Conservation (phyloP, 2,888 invertebrate genomes). For the Asteroscopus sphinx region DNA sequence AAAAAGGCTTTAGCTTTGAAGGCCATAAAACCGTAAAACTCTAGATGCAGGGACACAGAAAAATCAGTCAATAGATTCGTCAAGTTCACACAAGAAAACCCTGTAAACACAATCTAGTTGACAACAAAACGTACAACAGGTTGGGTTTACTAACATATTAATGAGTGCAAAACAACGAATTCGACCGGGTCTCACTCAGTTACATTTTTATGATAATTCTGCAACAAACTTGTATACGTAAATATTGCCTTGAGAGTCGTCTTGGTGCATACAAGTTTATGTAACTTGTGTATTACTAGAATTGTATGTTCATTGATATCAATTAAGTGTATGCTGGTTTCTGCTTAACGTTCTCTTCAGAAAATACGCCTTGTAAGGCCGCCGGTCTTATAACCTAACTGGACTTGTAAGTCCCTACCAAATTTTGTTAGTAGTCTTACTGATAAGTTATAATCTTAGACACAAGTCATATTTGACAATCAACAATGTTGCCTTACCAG, state of each 20-base stretch:
- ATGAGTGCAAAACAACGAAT: conserved; percentile 41
- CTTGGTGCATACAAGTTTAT: conserved; percentile 18
- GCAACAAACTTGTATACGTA: conserved; percentile 40
- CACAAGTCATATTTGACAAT: too few species aligned
- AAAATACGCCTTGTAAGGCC: not conserved
- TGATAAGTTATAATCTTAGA: too few species aligned
- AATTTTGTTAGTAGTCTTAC: too few species aligned
- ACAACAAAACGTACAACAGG: conserved; percentile 17
- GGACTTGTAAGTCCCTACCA: too few species aligned
- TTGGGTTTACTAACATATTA: conserved; percentile 31
- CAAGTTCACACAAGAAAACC: conserved; percentile 9
- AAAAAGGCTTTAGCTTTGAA: too few species aligned
- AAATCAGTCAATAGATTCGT: too few species aligned
- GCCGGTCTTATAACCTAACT: too few species aligned
- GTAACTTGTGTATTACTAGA: conserved; percentile 9
- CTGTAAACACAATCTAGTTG: conserved; percentile 6
- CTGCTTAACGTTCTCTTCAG: not conserved
- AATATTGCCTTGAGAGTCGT: conserved; percentile 33
- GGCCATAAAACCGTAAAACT: too few species aligned
- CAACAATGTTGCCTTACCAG: too few species aligned
- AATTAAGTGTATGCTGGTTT: not conserved
- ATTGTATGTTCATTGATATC: conserved; percentile 32
- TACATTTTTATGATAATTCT: conserved; percentile 59
- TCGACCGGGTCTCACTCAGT: conserved; percentile 30
- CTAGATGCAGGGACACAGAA: too few species aligned